Evolutionary conservation across 1,140 invertebrate genomes (phyloP).

Genomic region (Atta texana): DNA sequence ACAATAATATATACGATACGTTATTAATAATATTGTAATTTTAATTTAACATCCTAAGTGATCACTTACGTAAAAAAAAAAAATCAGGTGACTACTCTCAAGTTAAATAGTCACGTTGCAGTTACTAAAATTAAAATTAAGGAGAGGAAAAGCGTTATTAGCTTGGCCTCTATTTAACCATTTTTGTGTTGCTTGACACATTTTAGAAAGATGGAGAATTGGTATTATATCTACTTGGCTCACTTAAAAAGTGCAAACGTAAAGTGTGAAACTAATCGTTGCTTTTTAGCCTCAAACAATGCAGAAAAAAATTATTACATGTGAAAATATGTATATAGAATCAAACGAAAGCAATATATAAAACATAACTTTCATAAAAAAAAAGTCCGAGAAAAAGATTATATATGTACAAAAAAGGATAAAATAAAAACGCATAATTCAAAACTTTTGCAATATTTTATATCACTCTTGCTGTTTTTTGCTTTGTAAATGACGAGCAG

Average conservation of each 20-base stretch:
- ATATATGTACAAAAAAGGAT: neutral
- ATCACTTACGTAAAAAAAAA: too few species aligned
- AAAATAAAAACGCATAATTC: neutral
- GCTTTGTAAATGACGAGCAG: neutral
- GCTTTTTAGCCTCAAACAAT: neutral
- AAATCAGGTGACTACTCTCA: too few species aligned
- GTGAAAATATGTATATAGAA: neutral
- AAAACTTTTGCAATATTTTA: neutral
- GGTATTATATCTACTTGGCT: neutral
- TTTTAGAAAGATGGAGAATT: neutral
- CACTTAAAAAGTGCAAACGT: neutral
- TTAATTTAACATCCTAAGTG: too few species aligned
- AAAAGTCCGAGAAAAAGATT: neutral
- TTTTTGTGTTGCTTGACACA: conserved; percentile 14
- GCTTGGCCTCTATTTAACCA: neutral
- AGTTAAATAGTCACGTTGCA: conserved; percentile 22
- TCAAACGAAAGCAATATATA: neutral
- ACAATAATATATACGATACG: too few species aligned
- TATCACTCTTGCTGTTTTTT: neutral
- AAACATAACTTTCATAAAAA: neutral
- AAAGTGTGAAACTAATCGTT: neutral
- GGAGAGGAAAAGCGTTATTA: neutral
- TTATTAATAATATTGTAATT: too few species aligned
- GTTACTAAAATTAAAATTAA: conserved; percentile 15
- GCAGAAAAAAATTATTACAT: neutral